Conservation (phyloP, 2,888 invertebrate species). For the Lumbricus terrestris region DNA sequence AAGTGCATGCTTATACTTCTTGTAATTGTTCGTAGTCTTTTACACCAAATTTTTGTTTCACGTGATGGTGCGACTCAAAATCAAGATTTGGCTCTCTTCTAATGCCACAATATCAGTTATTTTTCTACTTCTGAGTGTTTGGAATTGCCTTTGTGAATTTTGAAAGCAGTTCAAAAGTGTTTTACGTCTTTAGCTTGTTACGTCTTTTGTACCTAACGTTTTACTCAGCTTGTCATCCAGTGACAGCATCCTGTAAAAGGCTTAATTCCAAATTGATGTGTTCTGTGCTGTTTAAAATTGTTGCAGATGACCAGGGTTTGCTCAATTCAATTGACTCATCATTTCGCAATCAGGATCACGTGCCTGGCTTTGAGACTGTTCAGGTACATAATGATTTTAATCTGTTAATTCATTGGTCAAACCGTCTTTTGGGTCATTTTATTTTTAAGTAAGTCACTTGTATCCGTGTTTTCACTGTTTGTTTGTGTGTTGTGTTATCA, state of each 20-base stretch:
- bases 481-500: neutral
- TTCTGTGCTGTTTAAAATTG: neutral
- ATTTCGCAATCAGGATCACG: neutral
- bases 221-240: neutral
- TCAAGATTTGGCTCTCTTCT: neutral
- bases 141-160: no score
- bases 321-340: conserved; percentile 11
- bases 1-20: neutral
- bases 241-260: neutral
- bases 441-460: neutral
- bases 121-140: neutral
- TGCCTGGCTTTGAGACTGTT: neutral
- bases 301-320: neutral
- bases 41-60: no score
- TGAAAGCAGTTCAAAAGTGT: no score
- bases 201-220: neutral
- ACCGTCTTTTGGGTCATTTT: neutral
- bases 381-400: neutral
- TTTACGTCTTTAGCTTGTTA: no score
- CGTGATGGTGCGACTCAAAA: neutral
- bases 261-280: neutral
- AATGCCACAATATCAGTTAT: neutral
- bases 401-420: neutral
- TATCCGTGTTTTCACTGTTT: no score
- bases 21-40: neutral